Conservation (phyloP, 1,140 invertebrate genomes). For the Macrotrachela quadricornifera region DNA sequence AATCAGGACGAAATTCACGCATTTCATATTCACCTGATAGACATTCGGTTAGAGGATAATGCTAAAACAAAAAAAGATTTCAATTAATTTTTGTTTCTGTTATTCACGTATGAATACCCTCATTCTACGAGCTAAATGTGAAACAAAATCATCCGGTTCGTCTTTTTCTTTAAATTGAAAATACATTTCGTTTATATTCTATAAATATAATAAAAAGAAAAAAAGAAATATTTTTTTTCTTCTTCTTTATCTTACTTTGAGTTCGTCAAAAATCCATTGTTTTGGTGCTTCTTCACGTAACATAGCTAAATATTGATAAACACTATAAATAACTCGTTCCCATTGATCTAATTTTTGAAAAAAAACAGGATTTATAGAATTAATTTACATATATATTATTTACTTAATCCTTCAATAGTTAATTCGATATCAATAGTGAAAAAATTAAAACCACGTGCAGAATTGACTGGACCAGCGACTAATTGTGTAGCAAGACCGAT, state of each 20-base stretch:
- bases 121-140: slow-evolving; percentile 32
- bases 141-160: slow-evolving; percentile 48
- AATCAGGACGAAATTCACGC: slow-evolving; percentile 59
- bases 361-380: background rate
- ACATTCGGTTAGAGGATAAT: slow-evolving; percentile 64
- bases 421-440: slow-evolving; percentile 69
- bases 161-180: slow-evolving; percentile 47
- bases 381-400: slow-evolving; percentile 24
- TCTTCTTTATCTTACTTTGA: slow-evolving; percentile 27
- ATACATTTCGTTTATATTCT: slow-evolving; percentile 19
- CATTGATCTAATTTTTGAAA: slow-evolving; percentile 33
- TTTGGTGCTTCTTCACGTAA: slow-evolving; percentile 49
- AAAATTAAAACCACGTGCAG: slow-evolving; percentile 63
- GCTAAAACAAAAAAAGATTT: slow-evolving; percentile 27
- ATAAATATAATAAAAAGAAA: slow-evolving; percentile 13
- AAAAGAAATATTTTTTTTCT: background rate
- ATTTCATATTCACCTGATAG: slow-evolving; percentile 51
- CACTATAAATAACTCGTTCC: slow-evolving; percentile 58
- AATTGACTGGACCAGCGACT: slow-evolving; percentile 48
- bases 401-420: slow-evolving; percentile 65
- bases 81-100: too few species aligned
- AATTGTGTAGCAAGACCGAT: slow-evolving; percentile 74
- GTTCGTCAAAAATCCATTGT: slow-evolving; percentile 74
- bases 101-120: too few species aligned
- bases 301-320: slow-evolving; percentile 74